These are phyloP conservation scores for Drosophila biarmipes DNA, from an alignment of 1,140 invertebrate species.

Conservation along the genomic window DNA sequence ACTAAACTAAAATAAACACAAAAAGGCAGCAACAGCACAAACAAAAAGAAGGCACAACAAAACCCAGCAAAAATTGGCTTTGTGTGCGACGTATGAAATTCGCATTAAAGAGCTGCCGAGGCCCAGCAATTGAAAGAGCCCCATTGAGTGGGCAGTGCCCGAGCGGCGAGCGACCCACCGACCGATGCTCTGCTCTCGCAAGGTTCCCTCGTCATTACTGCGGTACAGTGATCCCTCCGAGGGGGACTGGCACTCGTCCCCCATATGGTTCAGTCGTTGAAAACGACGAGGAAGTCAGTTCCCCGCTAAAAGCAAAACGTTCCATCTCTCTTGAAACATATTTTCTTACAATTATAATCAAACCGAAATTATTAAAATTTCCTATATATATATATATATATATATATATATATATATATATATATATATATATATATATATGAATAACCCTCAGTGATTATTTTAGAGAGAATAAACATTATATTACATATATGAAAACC, in stretches of 20 bases:
- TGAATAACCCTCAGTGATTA: no score
- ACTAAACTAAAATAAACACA: constrained; percentile 74
- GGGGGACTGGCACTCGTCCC: not conserved
- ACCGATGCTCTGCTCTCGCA: constrained; percentile 20
- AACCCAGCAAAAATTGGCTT: constrained; percentile 63
- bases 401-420: no score
- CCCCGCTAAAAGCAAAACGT: no score
- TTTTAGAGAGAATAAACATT: no score
- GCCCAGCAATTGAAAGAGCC: constrained; percentile 59
- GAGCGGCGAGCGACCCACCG: constrained; percentile 43
- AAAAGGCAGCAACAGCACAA: constrained; percentile 25
- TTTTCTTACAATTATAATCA: no score
- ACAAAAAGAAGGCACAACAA: constrained; percentile 33
- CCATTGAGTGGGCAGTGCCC: constrained; percentile 52
- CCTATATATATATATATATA: no score
- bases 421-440: no score
- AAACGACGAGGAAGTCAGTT: no score
- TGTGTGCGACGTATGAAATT: constrained; percentile 79
- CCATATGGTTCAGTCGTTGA: no score
- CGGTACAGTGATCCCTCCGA: not conserved
- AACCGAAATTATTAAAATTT: no score
- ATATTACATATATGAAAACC: no score
- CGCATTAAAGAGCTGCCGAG: constrained; percentile 65
- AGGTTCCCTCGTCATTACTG: constrained; percentile 25
- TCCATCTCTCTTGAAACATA: no score